These are phyloP conservation scores for Elgaria multicarinata DNA, from an alignment of 2,113 vertebrate genomes.

Conservation along the genomic window DNA sequence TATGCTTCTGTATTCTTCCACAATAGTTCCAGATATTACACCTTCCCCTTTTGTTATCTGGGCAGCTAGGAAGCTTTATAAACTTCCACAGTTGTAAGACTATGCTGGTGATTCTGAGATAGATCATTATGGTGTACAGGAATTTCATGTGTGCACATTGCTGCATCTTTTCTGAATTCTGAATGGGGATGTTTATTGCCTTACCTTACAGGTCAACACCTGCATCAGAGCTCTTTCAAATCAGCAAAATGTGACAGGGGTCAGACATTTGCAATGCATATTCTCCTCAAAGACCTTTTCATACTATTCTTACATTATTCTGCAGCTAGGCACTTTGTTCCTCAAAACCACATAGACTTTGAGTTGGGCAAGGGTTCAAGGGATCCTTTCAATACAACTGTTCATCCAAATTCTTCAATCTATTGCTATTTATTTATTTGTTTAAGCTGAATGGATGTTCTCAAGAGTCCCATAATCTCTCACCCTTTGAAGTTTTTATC, in stretches of 20 bases:
- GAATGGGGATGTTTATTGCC: not conserved
- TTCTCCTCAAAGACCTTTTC: not conserved
- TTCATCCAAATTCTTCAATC: not conserved
- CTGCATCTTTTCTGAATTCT: not conserved
- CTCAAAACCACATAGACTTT: not conserved
- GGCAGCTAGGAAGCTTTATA: not conserved
- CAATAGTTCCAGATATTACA: fast-evolving
- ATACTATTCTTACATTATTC: not conserved
- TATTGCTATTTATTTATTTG: not conserved
- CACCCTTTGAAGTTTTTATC: not conserved
- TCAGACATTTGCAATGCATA: not conserved
- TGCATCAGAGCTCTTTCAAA: not conserved
- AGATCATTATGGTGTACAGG: not conserved
- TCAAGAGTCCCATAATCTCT: no score
- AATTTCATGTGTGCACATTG: not conserved
- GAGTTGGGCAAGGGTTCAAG: not conserved
- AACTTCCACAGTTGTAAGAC: not conserved
- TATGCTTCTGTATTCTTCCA: not conserved
- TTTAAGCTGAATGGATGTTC: not conserved
- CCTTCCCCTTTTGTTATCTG: fast-evolving
- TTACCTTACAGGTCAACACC: not conserved
- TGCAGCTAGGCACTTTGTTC: not conserved
- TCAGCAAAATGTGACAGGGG: not conserved
- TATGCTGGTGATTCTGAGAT: not conserved
- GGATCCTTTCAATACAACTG: not conserved